Evolutionary conservation across 2,888 invertebrate genomes (phyloP), one percentile per base, ranked within the genome.

Genomic region (Unio pictorum): DNA sequence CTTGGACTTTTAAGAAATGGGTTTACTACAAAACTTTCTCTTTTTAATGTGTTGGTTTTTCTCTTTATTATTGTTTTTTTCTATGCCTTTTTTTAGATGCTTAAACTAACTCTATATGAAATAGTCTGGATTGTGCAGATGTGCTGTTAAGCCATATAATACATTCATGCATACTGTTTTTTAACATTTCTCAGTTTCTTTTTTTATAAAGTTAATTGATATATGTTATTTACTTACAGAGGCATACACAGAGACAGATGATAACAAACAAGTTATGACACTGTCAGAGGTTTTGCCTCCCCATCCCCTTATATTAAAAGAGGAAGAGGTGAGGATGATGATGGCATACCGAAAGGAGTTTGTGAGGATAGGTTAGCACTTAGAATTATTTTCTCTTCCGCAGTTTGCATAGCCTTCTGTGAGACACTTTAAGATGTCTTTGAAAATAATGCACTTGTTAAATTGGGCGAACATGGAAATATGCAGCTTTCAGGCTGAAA

Each of bases 281-380:
- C 70, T 67, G 55, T 79, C 75, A 65, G 71, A 75, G 5, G 68
- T 89, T 5, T 78, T 76, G 61, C 84, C 88, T 28, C 82, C 82
- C 0, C 68, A 87, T 59, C 67, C 67, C 23, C 17, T 90, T 59
- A 67, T 64, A 4, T 70, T 85, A 81, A 87, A 91, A 18, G 88
- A 90, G 75, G 91, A 92, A 62, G 92, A 93, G 81, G 84, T 93
- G 45, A 81, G 92, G 30, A 91, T 93, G 71, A 84, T 94, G 62
- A 90, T 91, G 75, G 92, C 92, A 73, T 92, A 92, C 80, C 90
- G 88, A 75, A 88, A 91, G 6, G 92, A 93, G 82, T 92, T 95
- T 75, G 82, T 84, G 66, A 91, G 91, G 80, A 90, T 94, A 67
- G 95, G 95, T 88, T 69, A 73, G 61, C 23, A 55, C 23, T 60